Evolutionary conservation across 30 jellyfish, hydroid and myxozoan species (phyloP).

Genomic region (Aurelia coerulea): DNA sequence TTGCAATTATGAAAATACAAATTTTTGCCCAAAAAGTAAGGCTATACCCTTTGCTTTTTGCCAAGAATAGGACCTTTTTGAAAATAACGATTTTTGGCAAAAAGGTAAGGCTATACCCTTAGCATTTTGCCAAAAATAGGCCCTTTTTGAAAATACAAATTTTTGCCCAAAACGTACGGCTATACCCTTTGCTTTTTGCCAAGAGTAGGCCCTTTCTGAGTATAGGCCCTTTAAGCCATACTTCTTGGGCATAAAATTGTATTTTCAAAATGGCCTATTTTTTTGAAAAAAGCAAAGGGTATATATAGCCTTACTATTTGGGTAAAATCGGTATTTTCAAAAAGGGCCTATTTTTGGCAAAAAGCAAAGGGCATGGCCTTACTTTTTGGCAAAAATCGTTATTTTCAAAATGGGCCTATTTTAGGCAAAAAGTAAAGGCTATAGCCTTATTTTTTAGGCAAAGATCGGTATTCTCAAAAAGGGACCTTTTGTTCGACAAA

Average conservation of each 20-base stretch:
- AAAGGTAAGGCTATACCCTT: too few species aligned
- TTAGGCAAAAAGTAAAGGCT: not conserved
- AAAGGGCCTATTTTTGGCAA: not conserved
- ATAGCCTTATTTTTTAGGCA: constrained; percentile 2
- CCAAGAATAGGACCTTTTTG: too few species aligned
- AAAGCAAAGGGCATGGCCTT: too few species aligned
- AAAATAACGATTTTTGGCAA: too few species aligned
- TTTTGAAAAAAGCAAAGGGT: not conserved
- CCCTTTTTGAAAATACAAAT: too few species aligned
- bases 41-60: too few species aligned
- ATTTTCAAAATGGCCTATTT: not conserved
- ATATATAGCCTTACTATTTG: not conserved
- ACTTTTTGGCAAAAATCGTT: too few species aligned
- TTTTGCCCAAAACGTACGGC: too few species aligned
- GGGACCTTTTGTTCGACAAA: not conserved
- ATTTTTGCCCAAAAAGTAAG: too few species aligned
- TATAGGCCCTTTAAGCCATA: not conserved
- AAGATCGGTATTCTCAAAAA: not conserved
- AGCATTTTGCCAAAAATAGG: too few species aligned
- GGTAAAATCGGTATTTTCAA: not conserved
- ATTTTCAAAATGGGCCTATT: not conserved
- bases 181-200: too few species aligned
- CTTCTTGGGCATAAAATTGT: not conserved
- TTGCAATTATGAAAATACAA: too few species aligned
- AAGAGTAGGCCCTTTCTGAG: not conserved